Evolutionary conservation across 1,140 invertebrate species (phyloP).

Genomic region (Drosophila gunungcola): DNA sequence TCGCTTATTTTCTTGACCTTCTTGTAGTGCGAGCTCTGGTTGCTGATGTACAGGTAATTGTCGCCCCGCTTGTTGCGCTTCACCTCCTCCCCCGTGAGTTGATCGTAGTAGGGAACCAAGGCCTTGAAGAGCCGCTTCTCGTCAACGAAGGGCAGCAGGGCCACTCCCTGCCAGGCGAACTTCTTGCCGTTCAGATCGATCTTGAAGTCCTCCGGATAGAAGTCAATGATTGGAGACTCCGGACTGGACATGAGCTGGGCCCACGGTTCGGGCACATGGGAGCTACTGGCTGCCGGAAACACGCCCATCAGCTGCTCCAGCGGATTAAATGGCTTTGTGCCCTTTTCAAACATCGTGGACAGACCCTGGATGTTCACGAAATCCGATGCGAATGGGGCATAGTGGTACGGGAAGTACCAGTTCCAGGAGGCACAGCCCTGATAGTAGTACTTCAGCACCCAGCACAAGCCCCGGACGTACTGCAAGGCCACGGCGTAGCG

Average conservation of each 20-base stretch:
- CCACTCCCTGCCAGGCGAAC: constrained; percentile 99
- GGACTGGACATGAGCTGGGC: constrained; percentile 97
- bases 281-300: constrained; percentile 98
- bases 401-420: constrained; percentile 99
- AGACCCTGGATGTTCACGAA: constrained; percentile 96
- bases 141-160: constrained; percentile 98
- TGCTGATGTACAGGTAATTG: constrained; percentile 92
- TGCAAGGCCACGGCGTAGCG: constrained; percentile 95
- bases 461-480: constrained; percentile 98
- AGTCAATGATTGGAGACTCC: constrained; percentile 98
- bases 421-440: constrained; percentile 99
- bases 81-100: constrained; percentile 92
- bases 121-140: constrained; percentile 96
- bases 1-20: constrained; percentile 90
- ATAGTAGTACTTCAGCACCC: constrained; percentile 99
- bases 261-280: constrained; percentile 97
- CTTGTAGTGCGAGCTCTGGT: constrained; percentile 88
- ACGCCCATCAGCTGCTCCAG: constrained; percentile 99
- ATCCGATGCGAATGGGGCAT: constrained; percentile 99
- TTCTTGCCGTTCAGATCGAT: constrained; percentile 99
- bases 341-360: constrained; percentile 94
- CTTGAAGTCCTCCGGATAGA: constrained; percentile 99
- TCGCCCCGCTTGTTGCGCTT: constrained; percentile 90
- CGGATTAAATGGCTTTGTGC: constrained; percentile 97
- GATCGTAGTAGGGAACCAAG: constrained; percentile 91